Base-by-base conservation (phyloP, 2,888 invertebrate species). In the Cephus runcator region DNA sequence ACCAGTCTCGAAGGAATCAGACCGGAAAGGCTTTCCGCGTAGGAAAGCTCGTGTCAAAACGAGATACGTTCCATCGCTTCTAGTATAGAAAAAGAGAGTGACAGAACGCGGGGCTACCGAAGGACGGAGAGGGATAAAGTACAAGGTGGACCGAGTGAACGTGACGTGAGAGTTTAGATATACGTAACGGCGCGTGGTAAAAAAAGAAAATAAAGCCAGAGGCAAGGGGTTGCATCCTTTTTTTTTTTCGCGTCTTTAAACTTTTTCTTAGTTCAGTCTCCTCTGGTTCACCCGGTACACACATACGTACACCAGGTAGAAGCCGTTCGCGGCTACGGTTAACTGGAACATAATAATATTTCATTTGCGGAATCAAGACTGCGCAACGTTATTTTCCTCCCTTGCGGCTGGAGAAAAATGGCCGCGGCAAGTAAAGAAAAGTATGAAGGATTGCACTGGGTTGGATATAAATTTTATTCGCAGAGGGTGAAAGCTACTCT, bases 351-450 rank as follows among this genome's bases (percentile, higher is more conserved):
- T 83, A 86, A 87, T 87, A 87, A 87, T 87, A 87, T 87, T 87
- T 87, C 87, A 87, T 87, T 87, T 83, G 83, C 83, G 85, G 85
- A 87, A 87, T 87, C 87, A 86, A 56, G 56, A 56, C 56, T 56
- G 23, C 9, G 56, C 56, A 23, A 23, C 56, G 23, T 56, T 56
- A 56, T 56, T 56, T 56, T 56, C 56, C 15, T 56, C 3, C 23
- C 11, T 3, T 9, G 56, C 12, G 30, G 73, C 73, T 31, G 12
- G 69, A 79, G 77, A 31, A 69, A 68, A 69, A 75, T 56, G 56
- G 56, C 56, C 56, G 9, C 23, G 23, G 56, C 56, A 56, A 56
- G 9, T 9, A 56, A 56, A 56, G 56, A 56, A 56, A 56, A 56
- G 23, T 56, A 56, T 56, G 56, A 56, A 56, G 56, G 23, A 56